Percentiles rank a stretch among this genome's conserved stretches.
Evolutionary conservation across 2,113 vertebrate species (phyloP).

Genomic region (Ancistrus triradiatus): DNA sequence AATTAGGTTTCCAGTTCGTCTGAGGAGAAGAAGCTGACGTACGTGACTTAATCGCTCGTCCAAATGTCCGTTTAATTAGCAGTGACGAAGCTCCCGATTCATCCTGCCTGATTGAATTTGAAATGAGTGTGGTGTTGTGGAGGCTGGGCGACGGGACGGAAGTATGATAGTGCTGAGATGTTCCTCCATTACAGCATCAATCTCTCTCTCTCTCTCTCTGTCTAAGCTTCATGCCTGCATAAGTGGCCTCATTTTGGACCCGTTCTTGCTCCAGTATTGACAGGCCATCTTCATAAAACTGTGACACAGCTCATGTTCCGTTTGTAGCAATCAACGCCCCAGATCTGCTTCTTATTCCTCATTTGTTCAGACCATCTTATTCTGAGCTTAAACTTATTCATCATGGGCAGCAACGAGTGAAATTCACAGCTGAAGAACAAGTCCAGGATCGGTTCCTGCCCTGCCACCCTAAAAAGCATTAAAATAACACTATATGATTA

Average conservation of each 20-base stretch:
- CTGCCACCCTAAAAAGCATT: no score
- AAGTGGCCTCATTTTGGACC: slow-evolving; percentile 50
- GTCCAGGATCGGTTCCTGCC: no score
- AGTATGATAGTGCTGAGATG: not conserved
- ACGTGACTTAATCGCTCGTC: slow-evolving; percentile 11
- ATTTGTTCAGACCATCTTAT: slow-evolving; percentile 50
- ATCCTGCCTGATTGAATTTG: slow-evolving; percentile 1
- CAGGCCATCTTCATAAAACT: slow-evolving; percentile 69
- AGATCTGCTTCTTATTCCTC: slow-evolving; percentile 58
- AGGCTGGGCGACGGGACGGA: slow-evolving; percentile 1
- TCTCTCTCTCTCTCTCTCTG: not conserved
- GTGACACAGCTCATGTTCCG: slow-evolving; percentile 59
- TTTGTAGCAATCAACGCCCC: slow-evolving; percentile 63
- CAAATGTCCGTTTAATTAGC: slow-evolving; percentile 19
- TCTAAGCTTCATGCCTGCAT: slow-evolving; percentile 38
- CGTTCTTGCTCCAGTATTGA: slow-evolving; percentile 57
- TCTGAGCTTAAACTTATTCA: no score
- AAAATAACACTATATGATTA: no score
- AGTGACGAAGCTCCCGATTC: slow-evolving; percentile 8
- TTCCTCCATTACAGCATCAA: not conserved
- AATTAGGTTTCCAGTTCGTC: no score
- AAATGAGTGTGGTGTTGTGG: not conserved
- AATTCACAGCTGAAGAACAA: no score
- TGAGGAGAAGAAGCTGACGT: not conserved
- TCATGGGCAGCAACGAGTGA: no score